phyloP scores from a whole-genome alignment of 2,797 vertebrate genomes.

The Sphenopsis melanotis region DNA sequence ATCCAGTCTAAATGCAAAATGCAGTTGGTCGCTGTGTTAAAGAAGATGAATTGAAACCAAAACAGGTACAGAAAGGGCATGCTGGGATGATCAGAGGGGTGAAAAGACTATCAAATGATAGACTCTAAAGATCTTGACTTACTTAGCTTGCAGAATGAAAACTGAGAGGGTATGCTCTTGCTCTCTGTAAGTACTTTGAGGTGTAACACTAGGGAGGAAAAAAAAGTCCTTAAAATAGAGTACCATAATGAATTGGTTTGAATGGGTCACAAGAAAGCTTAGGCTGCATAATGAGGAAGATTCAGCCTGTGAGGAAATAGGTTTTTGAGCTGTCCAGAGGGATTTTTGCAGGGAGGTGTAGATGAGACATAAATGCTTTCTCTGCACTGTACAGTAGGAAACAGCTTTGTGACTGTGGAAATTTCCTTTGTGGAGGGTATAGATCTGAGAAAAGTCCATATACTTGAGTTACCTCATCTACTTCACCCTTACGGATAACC shows the following conservation, averaged over 20 bases:
- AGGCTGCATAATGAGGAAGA: neutral
- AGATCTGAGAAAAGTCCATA: neutral
- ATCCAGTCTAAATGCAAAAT: neutral
- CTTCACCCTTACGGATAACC: neutral
- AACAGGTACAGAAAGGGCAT: neutral
- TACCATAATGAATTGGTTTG: neutral
- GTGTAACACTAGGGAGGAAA: neutral
- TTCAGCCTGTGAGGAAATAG: neutral
- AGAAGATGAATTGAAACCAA: neutral
- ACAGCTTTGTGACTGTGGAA: neutral
- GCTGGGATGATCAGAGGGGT: neutral
- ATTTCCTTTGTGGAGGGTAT: neutral
- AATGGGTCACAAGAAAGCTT: neutral
- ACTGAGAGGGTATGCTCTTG: neutral
- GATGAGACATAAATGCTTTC: neutral
- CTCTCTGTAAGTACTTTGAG: neutral
- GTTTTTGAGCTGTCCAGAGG: neutral
- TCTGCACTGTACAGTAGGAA: neutral
- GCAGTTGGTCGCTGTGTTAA: neutral
- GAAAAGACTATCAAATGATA: neutral
- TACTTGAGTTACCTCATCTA: neutral
- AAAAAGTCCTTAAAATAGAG: neutral
- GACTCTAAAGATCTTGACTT: neutral
- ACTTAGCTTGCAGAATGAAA: neutral
- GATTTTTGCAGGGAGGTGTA: neutral